Base-by-base conservation (phyloP, 92 coral and sea anemone species). In the Epizoanthus ramosus region DNA sequence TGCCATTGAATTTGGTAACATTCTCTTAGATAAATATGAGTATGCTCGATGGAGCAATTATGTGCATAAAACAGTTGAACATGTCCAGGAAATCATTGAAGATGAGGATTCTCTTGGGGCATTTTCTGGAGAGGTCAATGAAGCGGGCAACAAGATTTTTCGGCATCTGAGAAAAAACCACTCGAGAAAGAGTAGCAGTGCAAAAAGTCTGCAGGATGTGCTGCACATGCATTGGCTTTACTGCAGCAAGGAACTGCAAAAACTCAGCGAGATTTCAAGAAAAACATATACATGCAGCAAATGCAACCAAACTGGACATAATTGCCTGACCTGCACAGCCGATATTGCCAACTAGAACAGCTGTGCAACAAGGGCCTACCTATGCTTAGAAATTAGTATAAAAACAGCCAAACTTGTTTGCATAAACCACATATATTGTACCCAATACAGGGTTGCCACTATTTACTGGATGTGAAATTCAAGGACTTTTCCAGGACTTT, bases 21-120 rank as follows among this genome's bases (percentile, higher is more conserved):
- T 17, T 8, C 81, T 83, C 12, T 15, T 83, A n/a, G 21, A 63
- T 41, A 18, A 53, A 60, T 83, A 31, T 43, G 80, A 80, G 8
- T 83, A 83, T 83, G 87, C 81, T 56, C 22, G 81, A 60, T 83
- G 87, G 81, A 71, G 87, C 64, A 83, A 83, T 58, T 83, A 74
- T 74, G 82, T 84, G 33, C 87, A 84, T 45, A 83, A 82, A 68
- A 69, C 73, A 12, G 73, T 72, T 73, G 87, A 72, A 41, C 81
- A 82, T 70, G 79, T 82, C 15, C 86, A 68, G 43, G 83, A 74
- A 57, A 73, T 84, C 16, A 84, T 74, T 54, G 72, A 84, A 84
- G 66, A 10, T 22, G 61, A 84, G 60, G 82, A 57, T 71, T 59
- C 87, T 10, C 53, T 63, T 21, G 87, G 65, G 54, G 87, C 73